Evolutionary conservation across 2,888 invertebrate genomes (phyloP).

Genomic region (Theodoxus fluviatilis): DNA sequence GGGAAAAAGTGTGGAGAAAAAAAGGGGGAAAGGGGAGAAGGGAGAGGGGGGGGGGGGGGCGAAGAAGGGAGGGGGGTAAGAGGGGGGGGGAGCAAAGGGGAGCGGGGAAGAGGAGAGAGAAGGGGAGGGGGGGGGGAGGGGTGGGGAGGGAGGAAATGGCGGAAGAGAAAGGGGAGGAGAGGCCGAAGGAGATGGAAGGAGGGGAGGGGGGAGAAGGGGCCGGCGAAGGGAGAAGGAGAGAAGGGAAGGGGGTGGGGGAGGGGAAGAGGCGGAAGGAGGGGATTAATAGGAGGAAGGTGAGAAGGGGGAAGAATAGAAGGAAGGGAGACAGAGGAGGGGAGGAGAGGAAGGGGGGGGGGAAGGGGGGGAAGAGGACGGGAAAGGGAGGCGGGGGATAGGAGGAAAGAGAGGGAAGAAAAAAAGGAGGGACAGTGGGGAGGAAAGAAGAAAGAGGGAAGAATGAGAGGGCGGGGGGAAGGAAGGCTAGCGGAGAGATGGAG

Average conservation of each 20-base stretch:
- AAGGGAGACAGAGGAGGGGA: neutral
- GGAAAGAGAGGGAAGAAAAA: neutral
- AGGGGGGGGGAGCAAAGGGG: neutral
- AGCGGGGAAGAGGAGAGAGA: neutral
- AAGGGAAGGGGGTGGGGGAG: neutral
- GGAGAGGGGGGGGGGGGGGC: neutral
- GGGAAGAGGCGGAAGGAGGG: neutral
- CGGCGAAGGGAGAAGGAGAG: neutral
- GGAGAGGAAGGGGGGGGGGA: neutral
- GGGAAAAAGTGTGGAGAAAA: neutral
- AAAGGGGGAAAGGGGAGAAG: neutral
- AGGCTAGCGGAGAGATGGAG: too few species aligned
- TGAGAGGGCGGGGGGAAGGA: neutral
- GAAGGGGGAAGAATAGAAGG: neutral
- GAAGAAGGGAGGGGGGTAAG: neutral
- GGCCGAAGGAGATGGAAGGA: neutral
- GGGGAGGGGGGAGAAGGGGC: neutral
- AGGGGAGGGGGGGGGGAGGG: neutral
- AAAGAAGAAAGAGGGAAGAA: neutral
- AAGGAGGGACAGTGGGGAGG: neutral
- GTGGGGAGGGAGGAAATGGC: neutral
- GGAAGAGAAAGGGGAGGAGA: neutral
- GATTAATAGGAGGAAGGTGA: neutral
- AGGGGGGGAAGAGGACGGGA: neutral
- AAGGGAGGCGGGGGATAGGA: conserved; percentile 19